These are phyloP conservation scores for Metopolophium dirhodum DNA, from an alignment of 1,140 invertebrate genomes.

Conservation along the genomic window DNA sequence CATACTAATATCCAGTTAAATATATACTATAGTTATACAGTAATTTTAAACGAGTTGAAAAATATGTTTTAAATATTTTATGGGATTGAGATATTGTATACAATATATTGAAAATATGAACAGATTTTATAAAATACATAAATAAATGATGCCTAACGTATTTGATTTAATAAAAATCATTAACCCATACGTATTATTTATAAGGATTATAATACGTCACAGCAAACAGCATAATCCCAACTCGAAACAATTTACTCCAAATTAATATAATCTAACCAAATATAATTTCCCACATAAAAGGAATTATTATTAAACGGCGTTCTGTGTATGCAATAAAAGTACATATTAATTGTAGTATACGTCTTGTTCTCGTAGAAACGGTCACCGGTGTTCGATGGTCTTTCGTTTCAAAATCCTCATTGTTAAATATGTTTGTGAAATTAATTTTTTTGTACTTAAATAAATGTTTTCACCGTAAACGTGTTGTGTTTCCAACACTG, in stretches of 20 bases:
- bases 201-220: too few species aligned
- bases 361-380: not conserved
- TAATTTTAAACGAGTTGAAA: not conserved
- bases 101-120: not conserved
- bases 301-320: constrained; percentile 47
- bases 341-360: constrained; percentile 7
- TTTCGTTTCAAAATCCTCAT: not conserved
- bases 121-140: not conserved
- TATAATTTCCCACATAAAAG: not conserved
- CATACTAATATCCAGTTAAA: not conserved
- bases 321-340: constrained; percentile 47
- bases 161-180: not conserved
- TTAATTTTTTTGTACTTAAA: not conserved
- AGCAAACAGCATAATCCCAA: not conserved
- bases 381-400: not conserved
- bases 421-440: not conserved
- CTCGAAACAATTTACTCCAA: not conserved
- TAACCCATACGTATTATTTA: too few species aligned
- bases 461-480: constrained; percentile 32
- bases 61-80: not conserved
- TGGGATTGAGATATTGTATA: not conserved
- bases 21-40: not conserved
- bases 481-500: constrained; percentile 56
- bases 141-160: not conserved
- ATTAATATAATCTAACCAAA: not conserved